Conservation (phyloP, 2,888 invertebrate species). For the Stegana nigrithorax region DNA sequence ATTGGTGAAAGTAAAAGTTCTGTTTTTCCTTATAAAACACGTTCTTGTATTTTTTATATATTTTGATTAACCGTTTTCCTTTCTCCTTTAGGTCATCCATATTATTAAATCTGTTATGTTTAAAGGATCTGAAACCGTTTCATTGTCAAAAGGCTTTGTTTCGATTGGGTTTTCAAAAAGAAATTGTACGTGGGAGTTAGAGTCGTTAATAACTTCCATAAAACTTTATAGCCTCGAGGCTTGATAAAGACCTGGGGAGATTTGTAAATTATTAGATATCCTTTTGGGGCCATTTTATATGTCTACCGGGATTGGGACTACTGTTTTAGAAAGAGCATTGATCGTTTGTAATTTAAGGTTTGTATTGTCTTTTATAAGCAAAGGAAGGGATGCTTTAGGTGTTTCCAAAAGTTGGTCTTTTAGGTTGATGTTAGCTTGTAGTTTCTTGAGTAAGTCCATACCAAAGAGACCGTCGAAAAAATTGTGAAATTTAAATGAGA, state of each 20-base stretch:
- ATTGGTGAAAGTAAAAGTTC: not conserved
- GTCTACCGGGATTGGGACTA: not conserved
- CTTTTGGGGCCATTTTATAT: not conserved
- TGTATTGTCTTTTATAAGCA: no score
- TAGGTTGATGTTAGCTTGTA: not conserved
- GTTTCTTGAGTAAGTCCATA: not conserved
- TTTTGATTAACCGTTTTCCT: not conserved
- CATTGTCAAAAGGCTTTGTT: not conserved
- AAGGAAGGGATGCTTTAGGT: no score
- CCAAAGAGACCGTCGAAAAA: not conserved
- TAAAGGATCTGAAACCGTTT: no score
- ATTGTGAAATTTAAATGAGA: not conserved
- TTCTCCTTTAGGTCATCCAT: not conserved
- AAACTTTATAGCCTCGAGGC: no score
- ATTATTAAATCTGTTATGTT: no score
- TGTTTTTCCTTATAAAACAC: not conserved
- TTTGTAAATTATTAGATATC: no score
- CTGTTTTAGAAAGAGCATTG: not conserved
- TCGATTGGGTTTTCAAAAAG: not conserved
- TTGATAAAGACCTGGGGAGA: not conserved
- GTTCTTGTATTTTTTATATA: not conserved
- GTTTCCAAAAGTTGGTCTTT: not conserved
- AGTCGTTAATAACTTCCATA: not conserved
- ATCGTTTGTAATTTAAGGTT: not conserved
- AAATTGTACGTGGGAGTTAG: not conserved